A percentile compares a stretch with the other conserved stretches of the same genome.
Evolutionary conservation across 2,797 vertebrate genomes (phyloP).

Genomic region (Lerista edwardsae): DNA sequence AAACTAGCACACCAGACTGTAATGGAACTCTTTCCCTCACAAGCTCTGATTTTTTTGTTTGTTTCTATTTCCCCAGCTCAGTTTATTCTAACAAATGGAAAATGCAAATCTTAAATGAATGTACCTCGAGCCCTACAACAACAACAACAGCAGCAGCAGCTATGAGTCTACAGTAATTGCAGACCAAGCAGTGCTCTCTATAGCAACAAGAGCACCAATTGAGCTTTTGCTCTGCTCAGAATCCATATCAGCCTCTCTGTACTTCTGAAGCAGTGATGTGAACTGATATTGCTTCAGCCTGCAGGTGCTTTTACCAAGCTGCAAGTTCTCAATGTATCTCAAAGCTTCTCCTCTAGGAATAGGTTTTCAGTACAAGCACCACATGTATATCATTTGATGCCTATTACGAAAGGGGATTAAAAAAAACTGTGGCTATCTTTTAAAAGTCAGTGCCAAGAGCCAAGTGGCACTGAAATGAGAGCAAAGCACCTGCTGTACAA

Average conservation of each 20-base stretch:
- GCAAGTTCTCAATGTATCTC: slow-evolving; percentile 34
- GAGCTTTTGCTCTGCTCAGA: slow-evolving; percentile 4
- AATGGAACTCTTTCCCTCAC: background rate
- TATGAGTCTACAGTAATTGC: background rate
- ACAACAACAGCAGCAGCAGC: background rate
- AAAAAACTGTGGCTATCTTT: slow-evolving; percentile 48
- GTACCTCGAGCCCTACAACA: background rate
- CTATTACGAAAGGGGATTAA: slow-evolving; percentile 41
- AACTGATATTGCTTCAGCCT: slow-evolving; percentile 43
- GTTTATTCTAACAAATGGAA: background rate
- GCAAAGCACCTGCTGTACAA: slow-evolving; percentile 33
- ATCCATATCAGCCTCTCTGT: slow-evolving; percentile 21
- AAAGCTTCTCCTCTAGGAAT: slow-evolving; percentile 40
- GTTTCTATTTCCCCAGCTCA: background rate
- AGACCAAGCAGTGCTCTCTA: slow-evolving; percentile 5
- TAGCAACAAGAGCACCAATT: slow-evolving; percentile 10
- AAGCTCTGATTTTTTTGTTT: background rate
- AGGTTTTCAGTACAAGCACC: slow-evolving; percentile 22
- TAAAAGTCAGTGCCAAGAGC: slow-evolving; percentile 45
- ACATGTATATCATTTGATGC: slow-evolving; percentile 41
- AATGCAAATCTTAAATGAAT: background rate
- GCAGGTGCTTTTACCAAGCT: slow-evolving; percentile 37
- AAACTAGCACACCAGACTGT: background rate
- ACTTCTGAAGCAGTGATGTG: slow-evolving; percentile 25
- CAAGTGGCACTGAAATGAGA: slow-evolving; percentile 50